Evolutionary conservation across 2,797 vertebrate genomes (phyloP).

Genomic region (Dallia pectoralis): DNA sequence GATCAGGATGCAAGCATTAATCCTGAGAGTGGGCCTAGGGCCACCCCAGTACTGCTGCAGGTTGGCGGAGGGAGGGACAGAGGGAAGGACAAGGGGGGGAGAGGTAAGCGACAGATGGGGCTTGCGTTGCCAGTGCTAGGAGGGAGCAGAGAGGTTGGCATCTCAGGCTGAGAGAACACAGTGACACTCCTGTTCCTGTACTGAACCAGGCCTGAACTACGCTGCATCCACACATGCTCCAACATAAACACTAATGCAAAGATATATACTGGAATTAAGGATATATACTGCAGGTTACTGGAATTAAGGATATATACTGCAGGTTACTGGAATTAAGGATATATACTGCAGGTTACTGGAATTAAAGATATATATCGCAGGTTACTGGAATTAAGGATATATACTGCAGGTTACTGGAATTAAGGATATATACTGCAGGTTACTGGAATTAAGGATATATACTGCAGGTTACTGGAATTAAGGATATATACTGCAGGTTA

Average conservation of each 20-base stretch:
- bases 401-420: too few species aligned
- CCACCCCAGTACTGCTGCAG: constrained; percentile 51
- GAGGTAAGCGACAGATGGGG: constrained; percentile 74
- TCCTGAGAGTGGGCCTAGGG: constrained; percentile 50
- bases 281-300: constrained; percentile 3
- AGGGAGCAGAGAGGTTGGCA: constrained; percentile 78
- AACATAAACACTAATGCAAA: constrained; percentile 16
- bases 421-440: too few species aligned
- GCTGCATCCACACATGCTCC: constrained; percentile 27
- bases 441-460: too few species aligned
- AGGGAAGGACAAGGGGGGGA: constrained; percentile 62
- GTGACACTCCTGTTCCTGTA: constrained; percentile 40
- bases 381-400: background rate
- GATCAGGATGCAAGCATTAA: constrained; percentile 56
- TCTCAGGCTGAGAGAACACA: constrained; percentile 66
- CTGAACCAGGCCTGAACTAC: constrained; percentile 37
- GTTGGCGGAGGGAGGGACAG: constrained; percentile 39
- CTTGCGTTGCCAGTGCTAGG: constrained; percentile 71
- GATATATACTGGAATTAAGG: background rate
- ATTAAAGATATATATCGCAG: constrained; percentile 6
- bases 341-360: too few species aligned
- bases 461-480: too few species aligned
- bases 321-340: too few species aligned
- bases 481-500: too few species aligned
- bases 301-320: background rate